Conservation (phyloP, 2,113 vertebrate species). For the Hyaena hyaena region DNA sequence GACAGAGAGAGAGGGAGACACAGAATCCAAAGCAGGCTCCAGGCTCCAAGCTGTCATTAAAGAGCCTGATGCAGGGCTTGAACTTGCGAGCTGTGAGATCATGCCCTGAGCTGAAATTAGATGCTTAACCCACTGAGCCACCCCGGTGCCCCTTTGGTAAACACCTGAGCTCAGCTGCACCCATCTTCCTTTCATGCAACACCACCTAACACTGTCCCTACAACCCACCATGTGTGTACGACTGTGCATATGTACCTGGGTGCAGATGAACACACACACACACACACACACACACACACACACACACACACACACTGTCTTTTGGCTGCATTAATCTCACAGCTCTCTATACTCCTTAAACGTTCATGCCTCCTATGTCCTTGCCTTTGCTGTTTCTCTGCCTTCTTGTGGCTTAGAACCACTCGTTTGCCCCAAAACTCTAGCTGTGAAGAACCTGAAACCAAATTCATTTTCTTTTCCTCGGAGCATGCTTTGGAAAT, state of each 20-base stretch:
- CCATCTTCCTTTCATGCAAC: too few species aligned
- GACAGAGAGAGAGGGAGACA: too few species aligned
- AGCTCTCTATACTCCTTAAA: neutral
- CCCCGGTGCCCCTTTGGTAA: neutral
- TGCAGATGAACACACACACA: too few species aligned
- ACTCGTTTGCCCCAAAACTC: neutral
- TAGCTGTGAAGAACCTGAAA: neutral
- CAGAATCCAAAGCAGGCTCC: too few species aligned
- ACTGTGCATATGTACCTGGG: neutral
- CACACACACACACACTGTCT: too few species aligned
- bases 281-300: too few species aligned
- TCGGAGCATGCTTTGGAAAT: neutral
- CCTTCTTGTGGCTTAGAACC: neutral
- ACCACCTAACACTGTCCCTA: neutral
- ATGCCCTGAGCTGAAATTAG: too few species aligned
- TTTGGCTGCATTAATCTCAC: neutral
- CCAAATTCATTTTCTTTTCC: neutral
- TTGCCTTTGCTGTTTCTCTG: neutral
- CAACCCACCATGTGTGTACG: rapidly evolving
- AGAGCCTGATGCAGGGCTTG: too few species aligned
- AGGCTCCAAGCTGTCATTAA: too few species aligned
- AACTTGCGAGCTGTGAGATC: too few species aligned
- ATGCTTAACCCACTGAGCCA: too few species aligned
- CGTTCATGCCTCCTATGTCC: neutral
- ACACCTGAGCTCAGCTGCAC: neutral